phyloP scores from a whole-genome alignment of 1,140 invertebrate genomes.

The Ectropis grisescens region DNA sequence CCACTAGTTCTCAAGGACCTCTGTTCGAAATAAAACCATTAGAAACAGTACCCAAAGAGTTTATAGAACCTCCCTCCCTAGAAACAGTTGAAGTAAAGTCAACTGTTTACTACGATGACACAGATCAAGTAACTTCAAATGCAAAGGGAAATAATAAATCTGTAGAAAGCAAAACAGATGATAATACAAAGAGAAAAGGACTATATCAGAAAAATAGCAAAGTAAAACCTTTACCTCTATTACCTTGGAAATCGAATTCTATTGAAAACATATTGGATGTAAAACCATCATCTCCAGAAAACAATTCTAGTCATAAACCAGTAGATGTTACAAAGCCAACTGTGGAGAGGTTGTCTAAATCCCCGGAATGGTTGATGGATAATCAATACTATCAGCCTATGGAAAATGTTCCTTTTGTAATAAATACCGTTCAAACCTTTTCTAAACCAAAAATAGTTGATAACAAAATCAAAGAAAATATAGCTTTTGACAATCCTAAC shows the following conservation, averaged over 20 bases:
- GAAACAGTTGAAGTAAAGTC: conserved; percentile 24
- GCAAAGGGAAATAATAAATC: conserved; percentile 14
- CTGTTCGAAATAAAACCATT: background rate
- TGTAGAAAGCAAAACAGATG: conserved; percentile 7
- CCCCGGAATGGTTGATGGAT: conserved; percentile 42
- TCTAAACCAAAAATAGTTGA: conserved; percentile 12
- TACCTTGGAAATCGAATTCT: conserved; percentile 24
- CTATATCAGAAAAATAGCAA: conserved; percentile 49
- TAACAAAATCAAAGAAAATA: conserved; percentile 9
- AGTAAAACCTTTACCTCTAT: conserved; percentile 29
- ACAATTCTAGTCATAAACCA: conserved; percentile 5
- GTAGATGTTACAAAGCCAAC: conserved; percentile 9
- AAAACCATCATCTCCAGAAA: conserved; percentile 18
- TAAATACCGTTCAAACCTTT: conserved; percentile 29
- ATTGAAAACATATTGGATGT: background rate
- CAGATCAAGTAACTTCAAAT: conserved; percentile 53
- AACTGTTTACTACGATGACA: conserved; percentile 54
- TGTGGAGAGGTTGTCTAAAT: conserved; percentile 38
- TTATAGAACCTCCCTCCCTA: conserved; percentile 7
- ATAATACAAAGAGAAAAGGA: conserved; percentile 27
- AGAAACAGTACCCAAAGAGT: conserved; percentile 3
- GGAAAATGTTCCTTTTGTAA: conserved; percentile 41
- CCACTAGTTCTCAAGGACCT: conserved; percentile 4
- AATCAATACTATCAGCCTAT: conserved; percentile 58
- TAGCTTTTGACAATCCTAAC: conserved; percentile 9